Evolutionary conservation across 2,113 vertebrate species (phyloP).

Genomic region (Oryctolagus cuniculus): mOryCun1.1 NC_091436.1:106033501-106034000

Average conservation of each 20-base stretch:
- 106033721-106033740: slow-evolving; percentile 84
- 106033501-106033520: neutral
- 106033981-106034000: slow-evolving; percentile 72
- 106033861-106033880: slow-evolving; percentile 86
- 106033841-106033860: slow-evolving; percentile 86
- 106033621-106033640: neutral
- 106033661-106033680: slow-evolving; percentile 68
- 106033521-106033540: neutral
- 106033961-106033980: slow-evolving; percentile 77
- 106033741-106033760: slow-evolving; percentile 87
- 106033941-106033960: slow-evolving; percentile 81
- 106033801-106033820: slow-evolving; percentile 88
- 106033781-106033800: slow-evolving; percentile 88
- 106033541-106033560: neutral
- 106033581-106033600: neutral
- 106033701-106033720: slow-evolving; percentile 78
- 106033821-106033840: slow-evolving; percentile 87
- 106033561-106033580: neutral
- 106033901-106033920: slow-evolving; percentile 84
- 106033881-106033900: slow-evolving; percentile 84
- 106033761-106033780: slow-evolving; percentile 82
- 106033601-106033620: neutral
- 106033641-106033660: slow-evolving; percentile 59
- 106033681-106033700: slow-evolving; percentile 75
- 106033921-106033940: slow-evolving; percentile 82